Percentiles rank a stretch among this genome's conserved stretches.
Evolutionary conservation across 2,888 invertebrate species (phyloP).

Genomic region (Odontocerum albicorne): DNA sequence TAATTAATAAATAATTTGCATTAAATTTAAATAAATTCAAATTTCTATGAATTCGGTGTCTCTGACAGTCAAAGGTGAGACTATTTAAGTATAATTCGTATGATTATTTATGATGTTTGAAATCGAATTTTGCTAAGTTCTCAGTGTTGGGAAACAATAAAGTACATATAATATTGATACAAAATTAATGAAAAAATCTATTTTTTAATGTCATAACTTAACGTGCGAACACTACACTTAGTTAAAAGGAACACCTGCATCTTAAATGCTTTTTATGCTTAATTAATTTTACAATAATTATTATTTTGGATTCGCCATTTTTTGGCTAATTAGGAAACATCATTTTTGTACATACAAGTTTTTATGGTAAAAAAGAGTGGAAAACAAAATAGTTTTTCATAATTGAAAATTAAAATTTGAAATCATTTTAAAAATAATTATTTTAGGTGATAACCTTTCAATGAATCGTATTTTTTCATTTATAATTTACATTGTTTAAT

Average conservation of each 20-base stretch:
- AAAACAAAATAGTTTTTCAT: no score
- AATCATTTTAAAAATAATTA: no score
- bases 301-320: slow-evolving; percentile 14
- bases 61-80: slow-evolving; percentile 11
- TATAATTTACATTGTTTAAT: no score
- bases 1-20: slow-evolving; percentile 18
- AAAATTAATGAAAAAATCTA: slow-evolving; percentile 15
- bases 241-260: slow-evolving; percentile 12
- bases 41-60: slow-evolving; percentile 4
- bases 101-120: slow-evolving; percentile 13
- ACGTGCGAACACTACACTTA: slow-evolving; percentile 1
- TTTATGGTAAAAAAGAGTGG: no score
- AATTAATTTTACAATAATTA: background rate
- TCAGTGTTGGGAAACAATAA: slow-evolving; percentile 10
- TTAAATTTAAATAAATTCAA: slow-evolving; percentile 14
- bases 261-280: background rate
- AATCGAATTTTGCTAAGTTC: slow-evolving; percentile 4
- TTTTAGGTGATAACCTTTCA: no score
- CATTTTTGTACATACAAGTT: no score
- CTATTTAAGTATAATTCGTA: slow-evolving; percentile 16
- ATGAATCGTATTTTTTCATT: no score
- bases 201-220: slow-evolving; percentile 3
- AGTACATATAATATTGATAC: slow-evolving; percentile 10
- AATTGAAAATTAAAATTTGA: no score
- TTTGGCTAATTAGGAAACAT: no score